Percentiles rank a stretch among this genome's conserved stretches.
Evolutionary conservation across 2,797 vertebrate species (phyloP).

Genomic region (Phrynocephalus forsythii): DNA sequence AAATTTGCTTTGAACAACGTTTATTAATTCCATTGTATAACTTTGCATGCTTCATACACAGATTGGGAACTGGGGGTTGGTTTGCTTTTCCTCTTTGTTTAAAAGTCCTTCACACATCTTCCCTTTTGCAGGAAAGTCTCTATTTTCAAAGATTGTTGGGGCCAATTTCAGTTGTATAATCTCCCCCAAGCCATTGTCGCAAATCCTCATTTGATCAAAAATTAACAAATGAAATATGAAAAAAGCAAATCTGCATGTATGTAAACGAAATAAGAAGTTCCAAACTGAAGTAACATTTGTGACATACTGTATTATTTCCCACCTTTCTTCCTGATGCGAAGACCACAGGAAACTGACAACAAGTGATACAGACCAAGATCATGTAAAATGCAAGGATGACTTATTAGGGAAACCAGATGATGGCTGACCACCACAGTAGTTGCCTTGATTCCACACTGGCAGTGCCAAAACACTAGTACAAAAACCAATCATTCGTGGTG

Average conservation of each 20-base stretch:
- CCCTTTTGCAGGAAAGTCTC: neutral
- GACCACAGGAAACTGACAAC: neutral
- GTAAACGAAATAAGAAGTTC: neutral
- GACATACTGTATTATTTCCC: too few species aligned
- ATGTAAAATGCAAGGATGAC: too few species aligned
- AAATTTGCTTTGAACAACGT: neutral
- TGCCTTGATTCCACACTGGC: too few species aligned
- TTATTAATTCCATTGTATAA: neutral
- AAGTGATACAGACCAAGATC: neutral
- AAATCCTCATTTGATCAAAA: neutral
- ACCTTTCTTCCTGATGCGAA: neutral
- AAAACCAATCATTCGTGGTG: too few species aligned
- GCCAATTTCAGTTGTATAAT: neutral
- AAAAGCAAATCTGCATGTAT: neutral
- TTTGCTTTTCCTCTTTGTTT: neutral
- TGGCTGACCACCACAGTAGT: too few species aligned
- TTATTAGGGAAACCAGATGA: too few species aligned
- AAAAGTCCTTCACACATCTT: slow-evolving; percentile 5
- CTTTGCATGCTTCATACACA: neutral
- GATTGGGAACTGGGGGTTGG: neutral
- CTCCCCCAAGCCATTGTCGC: neutral
- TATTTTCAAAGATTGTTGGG: neutral
- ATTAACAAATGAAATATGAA: neutral
- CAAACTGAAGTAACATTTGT: neutral
- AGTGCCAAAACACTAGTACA: too few species aligned